phyloP scores from a whole-genome alignment of 2,888 invertebrate species.

The Dendrolimus pini region DNA sequence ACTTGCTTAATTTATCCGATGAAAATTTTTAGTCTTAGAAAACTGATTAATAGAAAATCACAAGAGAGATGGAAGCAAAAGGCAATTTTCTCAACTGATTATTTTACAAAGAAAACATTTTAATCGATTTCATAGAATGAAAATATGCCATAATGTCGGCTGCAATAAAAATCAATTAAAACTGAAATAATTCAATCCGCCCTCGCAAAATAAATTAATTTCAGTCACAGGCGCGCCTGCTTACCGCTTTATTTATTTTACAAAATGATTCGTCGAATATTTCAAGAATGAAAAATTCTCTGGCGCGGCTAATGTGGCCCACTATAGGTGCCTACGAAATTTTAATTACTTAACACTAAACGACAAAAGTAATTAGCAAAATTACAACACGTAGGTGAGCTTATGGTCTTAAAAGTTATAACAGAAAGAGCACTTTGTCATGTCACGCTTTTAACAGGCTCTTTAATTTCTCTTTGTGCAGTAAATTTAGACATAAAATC shows the following conservation, averaged over 20 bases:
- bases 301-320: conserved; percentile 15
- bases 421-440: conserved; percentile 70
- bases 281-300: conserved; percentile 15
- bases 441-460: conserved; percentile 70
- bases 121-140: not conserved
- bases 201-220: conserved; percentile 18
- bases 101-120: not conserved
- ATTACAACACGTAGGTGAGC: conserved; percentile 57
- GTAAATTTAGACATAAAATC: conserved; percentile 72
- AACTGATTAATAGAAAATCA: not conserved
- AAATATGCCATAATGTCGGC: not conserved
- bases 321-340: conserved; percentile 24
- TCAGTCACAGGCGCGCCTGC: conserved; percentile 14
- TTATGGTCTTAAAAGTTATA: conserved; percentile 66
- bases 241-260: conserved; percentile 22
- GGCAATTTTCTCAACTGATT: not conserved
- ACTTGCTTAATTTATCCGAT: too few species aligned
- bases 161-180: conserved; percentile 2
- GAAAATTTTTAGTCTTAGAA: not conserved
- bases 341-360: conserved; percentile 40
- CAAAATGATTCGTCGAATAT: conserved; percentile 20
- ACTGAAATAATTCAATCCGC: conserved; percentile 8
- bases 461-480: conserved; percentile 71
- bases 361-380: conserved; percentile 56
- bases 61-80: not conserved